Base-by-base conservation (phyloP, 2,797 vertebrate species). In the Percopsis omiscomaycus region DNA sequence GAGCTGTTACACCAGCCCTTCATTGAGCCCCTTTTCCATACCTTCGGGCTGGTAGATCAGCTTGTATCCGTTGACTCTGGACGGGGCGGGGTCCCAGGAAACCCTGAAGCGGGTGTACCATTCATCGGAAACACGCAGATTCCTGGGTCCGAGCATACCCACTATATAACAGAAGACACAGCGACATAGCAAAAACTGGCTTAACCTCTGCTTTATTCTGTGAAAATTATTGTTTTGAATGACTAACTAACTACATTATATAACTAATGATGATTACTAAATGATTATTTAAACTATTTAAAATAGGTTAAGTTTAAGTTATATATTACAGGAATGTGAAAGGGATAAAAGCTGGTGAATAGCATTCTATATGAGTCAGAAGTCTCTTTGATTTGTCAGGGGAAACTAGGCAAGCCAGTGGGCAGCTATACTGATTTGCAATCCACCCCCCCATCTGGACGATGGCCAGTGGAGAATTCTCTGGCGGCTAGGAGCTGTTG, bases 91-190 rank as follows among this genome's bases (percentile, higher is more conserved):
- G 75, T 99, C 98, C 98, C 98, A 99, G 72, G 96, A 93, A 70
- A 98, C 97, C 70, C 93, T 94, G 92, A 99, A 99, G 72, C 96
- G 94, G 12, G 97, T 99, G 83, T 99, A 99, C 97, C 96, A 99
- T 77, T 99, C 98, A 69, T 99, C 98, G 49, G 96, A 95, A 72
- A 99, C 94, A 29, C 90, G 95, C 66, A 99, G 94, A 84, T 99
- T 98, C 83, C 94, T 94, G 67, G 98, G 98, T 45, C 94, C 95
- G 59, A 97, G 90, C 68, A 99, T 89, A 50, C 94, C 97, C 88
- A 94, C 98, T 99, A 73, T 93, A 53, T 60, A 82, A 67, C 70
- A 58, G 56, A 79, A 75, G 54, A 66, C 30, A 37, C 37, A 9
- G 66, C 16, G 55, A 48, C 32, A 63, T 12, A 71, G 55, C 72